Base-by-base conservation (phyloP, 2,797 vertebrate species). In the Momotus momota region DNA sequence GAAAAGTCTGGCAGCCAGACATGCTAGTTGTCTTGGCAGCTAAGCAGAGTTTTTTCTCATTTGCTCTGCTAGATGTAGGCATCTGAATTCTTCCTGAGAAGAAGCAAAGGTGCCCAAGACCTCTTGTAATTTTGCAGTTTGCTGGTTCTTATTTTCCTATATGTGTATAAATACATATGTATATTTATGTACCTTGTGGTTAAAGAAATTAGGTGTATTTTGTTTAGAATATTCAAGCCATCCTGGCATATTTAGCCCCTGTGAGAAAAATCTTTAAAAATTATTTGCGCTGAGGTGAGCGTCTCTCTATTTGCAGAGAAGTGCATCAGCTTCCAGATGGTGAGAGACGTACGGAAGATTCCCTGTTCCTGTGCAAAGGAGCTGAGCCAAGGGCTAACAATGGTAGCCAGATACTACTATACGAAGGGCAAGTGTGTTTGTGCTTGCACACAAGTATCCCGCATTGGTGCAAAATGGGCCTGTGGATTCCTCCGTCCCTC, bases 361-460 rank as follows among this genome's bases (percentile, higher is more conserved):
- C 70, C n/a, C 65, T 33, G 13, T 74, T 90, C 27, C 78, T 1
- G 0, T 46, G n/a, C 0, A 3, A 54, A 71, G 71, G 33, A 94
- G 29, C 31, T 0, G 1, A 82, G 83, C 70, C 60, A 70, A 80
- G 45, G 52, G 55, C 43, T 92, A 43, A 35, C 19, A 26, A 9
- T 4, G 3, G 61, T 29, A 85, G 64, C 69, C 71, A 52, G 45
- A 38, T 55, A 6, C 60, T 48, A 29, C 6, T 1, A 7, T 9
- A 31, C 0, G 0, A 48, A 49, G 49, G 51, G 67, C 3, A 2
- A 81, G 51, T 2, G 1, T 0, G 1, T 58, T 83, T 79, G 17
- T 48, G 61, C 84, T 84, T 12, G 23, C 27, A 6, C 16, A 35
- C 2, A 14, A 95, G 62, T 65, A 77, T 80, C 71, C 90, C 25